Base-by-base conservation (phyloP, 2,113 vertebrate species). In the Microcebus tavaratra region DNA sequence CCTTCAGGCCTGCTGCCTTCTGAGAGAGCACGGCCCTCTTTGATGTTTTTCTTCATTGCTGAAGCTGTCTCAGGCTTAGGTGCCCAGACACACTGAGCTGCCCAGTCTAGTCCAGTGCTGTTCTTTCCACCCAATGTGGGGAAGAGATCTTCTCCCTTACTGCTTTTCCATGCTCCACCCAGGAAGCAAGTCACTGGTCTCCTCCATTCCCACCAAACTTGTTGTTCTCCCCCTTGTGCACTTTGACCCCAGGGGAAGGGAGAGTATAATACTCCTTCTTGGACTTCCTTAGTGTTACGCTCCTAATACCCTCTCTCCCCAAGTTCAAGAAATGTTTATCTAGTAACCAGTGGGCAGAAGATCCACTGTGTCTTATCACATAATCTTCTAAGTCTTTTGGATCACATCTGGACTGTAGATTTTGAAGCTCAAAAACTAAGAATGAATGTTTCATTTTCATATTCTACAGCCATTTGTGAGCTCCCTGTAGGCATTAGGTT, bases 341-440 rank as follows among this genome's bases (percentile, higher is more conserved):
- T 85, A 68, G 14, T 79, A 63, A 48, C 39, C 20, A 45, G 14
- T 72, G 78, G 57, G 18, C 34, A 93, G 68, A 93, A 91, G 82
- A 48, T 15, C 73, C 23, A 34, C 59, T 76, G 34, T 88, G 65
- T 80, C 39, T 53, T 59, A 39, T 81, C 94, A 89, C 48, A 42
- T n/a, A 50, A 31, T 55, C 78, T 95, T 91, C 73, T 13, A 67
- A 80, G 8, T 81, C 50, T 82, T 90, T 93, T 96, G 78, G 61
- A 42, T 96, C 82, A 95, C 73, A 97, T 86, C 86, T 96, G 94
- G 87, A 73, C 39, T 42, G 85, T 86, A 96, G 53, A 95, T 89
- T 96, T 91, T 42, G 13, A 81, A 88, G 29, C 61, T 73, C 36
- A 91, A 75, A 87, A 88, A 21, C 39, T 70, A 90, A 89, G 67